A percentile compares a stretch with the other conserved stretches of the same genome.
These are phyloP conservation scores for Drosophila kambysellisi DNA, from an alignment of 2,888 invertebrate genomes.

Conservation along the genomic window DNA sequence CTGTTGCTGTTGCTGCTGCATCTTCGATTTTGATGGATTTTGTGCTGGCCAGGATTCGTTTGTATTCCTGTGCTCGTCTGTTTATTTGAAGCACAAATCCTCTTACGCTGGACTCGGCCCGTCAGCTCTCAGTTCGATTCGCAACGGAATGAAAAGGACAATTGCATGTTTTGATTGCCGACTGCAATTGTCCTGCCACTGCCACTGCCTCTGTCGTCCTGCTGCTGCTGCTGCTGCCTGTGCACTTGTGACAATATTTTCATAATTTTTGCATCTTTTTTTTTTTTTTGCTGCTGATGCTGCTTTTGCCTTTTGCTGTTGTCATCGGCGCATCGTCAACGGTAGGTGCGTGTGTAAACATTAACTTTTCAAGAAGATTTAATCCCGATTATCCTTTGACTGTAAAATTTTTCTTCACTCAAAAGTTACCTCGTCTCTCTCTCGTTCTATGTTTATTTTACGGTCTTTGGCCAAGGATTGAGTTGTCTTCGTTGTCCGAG, in stretches of 20 bases:
- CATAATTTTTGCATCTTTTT: constrained; percentile 81
- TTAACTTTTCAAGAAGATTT: constrained; percentile 85
- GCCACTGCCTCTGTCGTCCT: constrained; percentile 25
- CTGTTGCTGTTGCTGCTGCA: constrained; percentile 46
- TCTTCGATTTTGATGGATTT: constrained; percentile 68
- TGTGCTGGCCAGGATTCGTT: constrained; percentile 22
- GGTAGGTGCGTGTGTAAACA: constrained; percentile 84
- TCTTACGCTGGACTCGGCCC: constrained; percentile 63
- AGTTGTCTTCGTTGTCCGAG: constrained; percentile 42
- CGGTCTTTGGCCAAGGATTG: constrained; percentile 58
- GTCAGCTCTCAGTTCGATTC: constrained; percentile 65
- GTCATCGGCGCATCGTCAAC: constrained; percentile 68
- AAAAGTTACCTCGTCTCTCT: constrained; percentile 52
- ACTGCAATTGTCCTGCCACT: constrained; percentile 77
- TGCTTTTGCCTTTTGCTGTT: constrained; percentile 40
- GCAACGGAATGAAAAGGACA: constrained; percentile 72
- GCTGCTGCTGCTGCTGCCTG: constrained; percentile 39
- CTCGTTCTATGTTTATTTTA: constrained; percentile 55
- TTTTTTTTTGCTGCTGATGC: constrained; percentile 37
- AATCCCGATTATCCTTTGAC: constrained; percentile 85
- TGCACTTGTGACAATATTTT: constrained; percentile 84
- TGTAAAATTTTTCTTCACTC: constrained; percentile 78
- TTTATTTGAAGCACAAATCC: constrained; percentile 81
- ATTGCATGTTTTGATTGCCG: constrained; percentile 82
- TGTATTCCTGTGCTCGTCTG: constrained; percentile 56